A percentile compares a stretch with the other conserved stretches of the same genome.
phyloP scores from a whole-genome alignment of 2,888 invertebrate species.

The Steinernema carpocapsae region DNA sequence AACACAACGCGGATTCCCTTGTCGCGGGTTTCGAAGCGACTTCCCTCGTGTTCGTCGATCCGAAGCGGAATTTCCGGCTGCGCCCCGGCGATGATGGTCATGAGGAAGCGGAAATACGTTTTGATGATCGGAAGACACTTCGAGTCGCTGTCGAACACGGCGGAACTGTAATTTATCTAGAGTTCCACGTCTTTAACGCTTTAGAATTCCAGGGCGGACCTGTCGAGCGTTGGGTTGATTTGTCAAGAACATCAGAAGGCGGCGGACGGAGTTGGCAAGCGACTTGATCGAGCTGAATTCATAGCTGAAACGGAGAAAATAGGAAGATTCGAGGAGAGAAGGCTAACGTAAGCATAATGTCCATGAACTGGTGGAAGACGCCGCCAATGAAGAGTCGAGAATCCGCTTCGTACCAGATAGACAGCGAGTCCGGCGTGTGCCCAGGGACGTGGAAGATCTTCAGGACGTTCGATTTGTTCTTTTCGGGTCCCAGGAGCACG shows the following conservation, averaged over 20 bases:
- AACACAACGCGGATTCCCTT: conserved; percentile 36
- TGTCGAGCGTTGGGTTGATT: not conserved
- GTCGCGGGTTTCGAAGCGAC: conserved; percentile 39
- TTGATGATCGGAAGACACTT: conserved; percentile 40
- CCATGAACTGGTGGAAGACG: conserved; percentile 38
- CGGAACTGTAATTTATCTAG: conserved; percentile 5
- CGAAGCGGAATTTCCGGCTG: conserved; percentile 32
- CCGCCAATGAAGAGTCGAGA: conserved; percentile 37
- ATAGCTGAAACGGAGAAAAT: conserved; percentile 15
- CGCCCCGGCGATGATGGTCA: conserved; percentile 38
- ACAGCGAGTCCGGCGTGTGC: conserved; percentile 37
- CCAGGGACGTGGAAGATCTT: conserved; percentile 33
- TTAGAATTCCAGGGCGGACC: no score
- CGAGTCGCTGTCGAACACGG: conserved; percentile 31
- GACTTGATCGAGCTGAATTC: conserved; percentile 36
- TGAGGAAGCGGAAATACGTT: conserved; percentile 39
- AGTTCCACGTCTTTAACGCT: not conserved
- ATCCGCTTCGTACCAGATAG: conserved; percentile 33
- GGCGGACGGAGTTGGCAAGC: conserved; percentile 13
- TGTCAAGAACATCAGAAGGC: not conserved
- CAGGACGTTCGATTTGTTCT: conserved; percentile 22
- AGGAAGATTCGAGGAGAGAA: not conserved
- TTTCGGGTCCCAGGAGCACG: conserved; percentile 36
- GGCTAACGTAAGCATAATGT: conserved; percentile 35
- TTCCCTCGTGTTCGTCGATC: conserved; percentile 39